These are phyloP conservation scores for Acanthosepion lycidas DNA, from an alignment of 2,888 invertebrate species.

Conservation along the genomic window DNA sequence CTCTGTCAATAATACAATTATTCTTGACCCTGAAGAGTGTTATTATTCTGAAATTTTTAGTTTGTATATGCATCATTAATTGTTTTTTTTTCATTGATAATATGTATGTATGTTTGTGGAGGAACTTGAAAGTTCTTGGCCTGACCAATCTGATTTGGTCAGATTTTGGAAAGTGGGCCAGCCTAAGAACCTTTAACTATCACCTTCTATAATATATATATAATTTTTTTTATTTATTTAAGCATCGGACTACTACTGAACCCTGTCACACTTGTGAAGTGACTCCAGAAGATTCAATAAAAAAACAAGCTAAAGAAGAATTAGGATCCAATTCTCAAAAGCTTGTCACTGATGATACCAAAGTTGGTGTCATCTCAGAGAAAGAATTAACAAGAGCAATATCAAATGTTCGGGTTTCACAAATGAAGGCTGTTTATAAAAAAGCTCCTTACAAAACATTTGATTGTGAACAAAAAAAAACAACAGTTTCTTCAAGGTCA, in stretches of 20 bases:
- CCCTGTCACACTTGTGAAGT: neutral
- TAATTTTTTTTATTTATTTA: neutral
- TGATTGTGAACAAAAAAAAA: neutral
- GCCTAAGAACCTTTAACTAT: no score
- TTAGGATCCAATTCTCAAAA: neutral
- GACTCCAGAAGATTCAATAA: neutral
- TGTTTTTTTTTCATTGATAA: no score
- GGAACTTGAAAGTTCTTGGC: no score
- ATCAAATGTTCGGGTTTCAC: neutral
- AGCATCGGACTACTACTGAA: neutral
- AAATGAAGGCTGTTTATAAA: conserved; percentile 36
- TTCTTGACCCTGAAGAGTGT: no score
- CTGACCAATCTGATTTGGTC: no score
- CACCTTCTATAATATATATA: no score
- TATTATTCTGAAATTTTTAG: no score
- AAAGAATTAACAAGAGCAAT: neutral
- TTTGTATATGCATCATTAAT: no score
- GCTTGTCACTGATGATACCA: neutral
- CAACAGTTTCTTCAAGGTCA: neutral
- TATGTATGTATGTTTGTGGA: no score
- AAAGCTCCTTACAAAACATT: conserved; percentile 48
- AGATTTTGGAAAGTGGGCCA: no score
- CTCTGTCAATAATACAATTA: no score
- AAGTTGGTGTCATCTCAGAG: conserved; percentile 15
- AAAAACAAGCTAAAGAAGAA: no score